Base-by-base conservation (phyloP, 1,140 invertebrate species). In the Camponotus pennsylvanicus region DNA sequence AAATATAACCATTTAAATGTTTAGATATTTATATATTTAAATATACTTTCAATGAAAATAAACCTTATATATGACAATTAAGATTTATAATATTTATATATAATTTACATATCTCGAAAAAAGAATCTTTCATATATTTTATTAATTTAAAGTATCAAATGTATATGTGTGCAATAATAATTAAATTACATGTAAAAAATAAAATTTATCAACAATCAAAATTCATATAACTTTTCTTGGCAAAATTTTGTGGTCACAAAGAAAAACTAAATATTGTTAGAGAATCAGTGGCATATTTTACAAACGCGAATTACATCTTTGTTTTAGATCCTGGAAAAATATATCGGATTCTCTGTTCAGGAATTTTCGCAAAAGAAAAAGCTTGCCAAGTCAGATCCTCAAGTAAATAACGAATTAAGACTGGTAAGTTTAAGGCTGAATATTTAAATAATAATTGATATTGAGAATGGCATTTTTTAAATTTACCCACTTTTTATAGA, bases 281-380 rank as follows among this genome's bases (percentile, higher is more conserved):
- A 11, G 13, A 1, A 1, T 27, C 42, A 3, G 45, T 40, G 32
- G 49, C 80, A 57, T 32, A 85, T 55, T 77, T 70, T 13, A 79
- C 34, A 37, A 57, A 77, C 27, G 49, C 21, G 34, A 73, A 55
- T 63, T 32, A 80, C 55, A 34, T 52, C 3, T 3, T 76, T 69
- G 64, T 92, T 91, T 78, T 40, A 95, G 94, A 75, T 95, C 71
- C 73, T 95, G 8, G 92, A 93, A 78, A 85, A 89, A 64, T 77
- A 93, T 55, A 77, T 95, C 67, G 94, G 93, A 55, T 92, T 93
- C 32, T 92, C 71, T 27, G 87, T 92, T 1, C 18, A 86, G 15
- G 92, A 94, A 86, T 95, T 95, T 88, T 89, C 86, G 42, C 6
- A 88, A 45, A 94, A 91, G 66, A 95, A 93, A 64, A 94, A 93